Conservation (phyloP, 2,888 invertebrate species). For the Bruchidius siliquastri region DNA sequence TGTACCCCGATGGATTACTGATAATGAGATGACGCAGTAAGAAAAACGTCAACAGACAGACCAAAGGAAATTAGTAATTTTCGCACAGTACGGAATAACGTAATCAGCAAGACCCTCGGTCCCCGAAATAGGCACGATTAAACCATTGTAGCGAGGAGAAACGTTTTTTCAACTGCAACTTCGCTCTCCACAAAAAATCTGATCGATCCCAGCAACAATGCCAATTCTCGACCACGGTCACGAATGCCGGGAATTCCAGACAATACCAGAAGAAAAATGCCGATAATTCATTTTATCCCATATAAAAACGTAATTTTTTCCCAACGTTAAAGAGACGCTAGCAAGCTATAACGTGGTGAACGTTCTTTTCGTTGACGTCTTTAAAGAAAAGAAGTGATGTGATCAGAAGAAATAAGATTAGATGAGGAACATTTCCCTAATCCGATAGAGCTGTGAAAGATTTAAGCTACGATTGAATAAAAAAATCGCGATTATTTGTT, state of each 20-base stretch:
- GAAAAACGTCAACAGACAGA: too few relatives aligned
- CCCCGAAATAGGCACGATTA: not conserved
- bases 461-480: too few relatives aligned
- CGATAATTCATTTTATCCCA: not conserved
- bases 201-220: not conserved
- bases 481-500: too few relatives aligned
- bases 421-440: too few relatives aligned
- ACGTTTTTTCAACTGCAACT: not conserved
- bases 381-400: too few relatives aligned
- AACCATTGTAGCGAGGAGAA: not conserved
- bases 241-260: not conserved
- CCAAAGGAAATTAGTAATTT: too few relatives aligned
- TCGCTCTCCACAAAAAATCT: not conserved
- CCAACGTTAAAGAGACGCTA: not conserved
- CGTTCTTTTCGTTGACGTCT: not conserved
- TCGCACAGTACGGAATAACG: too few relatives aligned
- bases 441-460: too few relatives aligned
- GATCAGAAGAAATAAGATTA: too few relatives aligned
- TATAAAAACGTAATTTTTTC: not conserved
- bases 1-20: too few relatives aligned
- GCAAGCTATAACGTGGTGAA: not conserved
- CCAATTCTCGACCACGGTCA: too few relatives aligned
- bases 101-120: not conserved
- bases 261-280: not conserved
- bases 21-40: too few relatives aligned